Base-by-base conservation (phyloP, 2,113 vertebrate species). In the Macrotus californicus region DNA sequence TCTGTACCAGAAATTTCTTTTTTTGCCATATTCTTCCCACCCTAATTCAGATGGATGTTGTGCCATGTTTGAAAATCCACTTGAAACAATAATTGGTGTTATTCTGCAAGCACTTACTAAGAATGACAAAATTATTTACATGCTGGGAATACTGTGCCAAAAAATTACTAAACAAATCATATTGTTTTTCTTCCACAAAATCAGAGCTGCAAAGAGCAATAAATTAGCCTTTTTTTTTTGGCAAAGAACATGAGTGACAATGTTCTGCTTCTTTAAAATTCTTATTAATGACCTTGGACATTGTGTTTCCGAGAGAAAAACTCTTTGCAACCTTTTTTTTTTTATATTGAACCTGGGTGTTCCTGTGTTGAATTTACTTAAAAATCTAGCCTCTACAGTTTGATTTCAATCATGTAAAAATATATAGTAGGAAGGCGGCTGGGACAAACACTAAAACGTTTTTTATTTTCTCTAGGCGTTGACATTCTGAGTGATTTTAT, bases 21-120 rank as follows among this genome's bases (percentile, higher is more conserved):
- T 34, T 16, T 36, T 11, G 34, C 41, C 54, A 41, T 10, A 24
- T 88, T 94, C 59, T 87, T 83, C 21, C 46, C 43, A 76, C 56
- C 54, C 41, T 89, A 95, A 94, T 97, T 96, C 79, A 75, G 84
- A 92, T 69, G 82, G 75, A 70, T 1, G 0, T 56, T 75, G 43
- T 79, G 39, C 69, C 36, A 34, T 70, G 64, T 91, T 77, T 93
- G 94, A 96, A 93, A 96, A 91, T 34, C 46, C 46, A 91, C 64
- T 96, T 91, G 86, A 95, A 96, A 90, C 29, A 92, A 80, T 75
- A 93, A 95, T 96, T 95, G 82, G 22, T 93, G 77, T 72, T 94
- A 89, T 91, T 96, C 86, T 91, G 56, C 31, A 91, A 66, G 34
- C 54, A 93, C 73, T 91, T 75, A 82, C 64, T 54, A 91, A 93